Conservation (phyloP, 2,113 vertebrate genomes). For the Hylia prasina region DNA sequence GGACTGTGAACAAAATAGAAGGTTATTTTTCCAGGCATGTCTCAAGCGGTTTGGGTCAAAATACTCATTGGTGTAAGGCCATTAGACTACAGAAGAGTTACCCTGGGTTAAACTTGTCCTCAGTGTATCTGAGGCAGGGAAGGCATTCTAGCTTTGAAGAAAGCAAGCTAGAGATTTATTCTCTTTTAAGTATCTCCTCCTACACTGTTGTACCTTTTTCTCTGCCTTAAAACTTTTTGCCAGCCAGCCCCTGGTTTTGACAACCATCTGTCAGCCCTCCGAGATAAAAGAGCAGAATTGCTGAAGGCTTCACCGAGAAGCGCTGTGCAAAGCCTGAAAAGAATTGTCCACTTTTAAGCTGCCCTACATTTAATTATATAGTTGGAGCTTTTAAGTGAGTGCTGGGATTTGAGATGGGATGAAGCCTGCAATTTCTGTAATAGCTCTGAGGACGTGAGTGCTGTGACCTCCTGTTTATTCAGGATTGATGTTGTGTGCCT, state of each 20-base stretch:
- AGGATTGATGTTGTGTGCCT: constrained; percentile 41
- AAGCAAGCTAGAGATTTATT: background rate
- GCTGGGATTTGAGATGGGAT: constrained; percentile 20
- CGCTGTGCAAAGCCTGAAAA: background rate
- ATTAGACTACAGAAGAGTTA: background rate
- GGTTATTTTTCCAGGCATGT: constrained; percentile 15
- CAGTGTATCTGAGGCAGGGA: background rate
- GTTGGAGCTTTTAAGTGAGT: constrained; percentile 42
- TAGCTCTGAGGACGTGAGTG: constrained; percentile 29
- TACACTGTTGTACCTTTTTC: constrained; percentile 18
- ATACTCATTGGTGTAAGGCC: background rate
- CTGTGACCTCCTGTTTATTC: constrained; percentile 59
- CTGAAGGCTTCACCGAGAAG: background rate
- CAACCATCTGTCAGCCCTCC: background rate
- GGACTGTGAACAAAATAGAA: background rate
- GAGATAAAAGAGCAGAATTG: constrained; percentile 7
- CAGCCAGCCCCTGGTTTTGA: constrained; percentile 13
- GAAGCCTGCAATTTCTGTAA: constrained; percentile 44
- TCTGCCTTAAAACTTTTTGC: background rate
- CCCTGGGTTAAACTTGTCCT: constrained; percentile 20
- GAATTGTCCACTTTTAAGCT: constrained; percentile 14
- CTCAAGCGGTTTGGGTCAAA: constrained; percentile 22
- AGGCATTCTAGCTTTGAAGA: constrained; percentile 22
- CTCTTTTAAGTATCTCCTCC: constrained; percentile 37
- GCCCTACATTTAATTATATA: constrained; percentile 51